phyloP scores from a whole-genome alignment of 2,797 vertebrate genomes.

The Neosalanx taihuensis region DNA sequence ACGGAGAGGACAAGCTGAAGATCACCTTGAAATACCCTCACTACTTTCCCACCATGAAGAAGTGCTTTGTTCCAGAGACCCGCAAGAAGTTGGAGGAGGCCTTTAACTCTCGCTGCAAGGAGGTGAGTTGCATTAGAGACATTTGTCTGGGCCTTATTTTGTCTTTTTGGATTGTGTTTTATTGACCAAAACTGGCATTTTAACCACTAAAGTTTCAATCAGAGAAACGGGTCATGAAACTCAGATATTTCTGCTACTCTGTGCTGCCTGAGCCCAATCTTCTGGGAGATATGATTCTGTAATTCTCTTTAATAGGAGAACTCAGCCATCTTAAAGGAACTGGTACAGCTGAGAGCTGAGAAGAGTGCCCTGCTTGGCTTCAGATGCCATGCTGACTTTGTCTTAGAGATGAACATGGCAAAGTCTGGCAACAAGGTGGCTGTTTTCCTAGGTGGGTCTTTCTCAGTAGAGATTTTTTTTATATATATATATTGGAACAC shows the following conservation, averaged over 20 bases:
- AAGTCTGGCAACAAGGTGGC: constrained; percentile 82
- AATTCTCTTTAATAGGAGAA: constrained; percentile 77
- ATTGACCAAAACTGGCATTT: too few relatives aligned
- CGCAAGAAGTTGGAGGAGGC: constrained; percentile 85
- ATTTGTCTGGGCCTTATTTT: too few relatives aligned
- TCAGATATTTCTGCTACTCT: too few relatives aligned
- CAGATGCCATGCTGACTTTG: constrained; percentile 87
- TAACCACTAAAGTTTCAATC: background rate
- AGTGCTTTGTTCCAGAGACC: constrained; percentile 89
- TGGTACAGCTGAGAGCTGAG: constrained; percentile 84
- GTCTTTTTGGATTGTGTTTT: too few relatives aligned
- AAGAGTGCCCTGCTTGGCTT: constrained; percentile 87
- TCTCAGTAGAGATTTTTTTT: too few relatives aligned
- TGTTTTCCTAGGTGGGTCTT: constrained; percentile 81
- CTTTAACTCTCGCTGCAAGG: constrained; percentile 94
- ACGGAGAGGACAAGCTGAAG: constrained; percentile 83
- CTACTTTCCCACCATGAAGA: constrained; percentile 97
- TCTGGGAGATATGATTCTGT: background rate
- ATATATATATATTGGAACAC: too few relatives aligned
- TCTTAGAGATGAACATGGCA: constrained; percentile 99
- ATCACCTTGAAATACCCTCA: constrained; percentile 96
- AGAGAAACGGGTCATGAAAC: too few relatives aligned
- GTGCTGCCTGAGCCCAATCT: too few relatives aligned
- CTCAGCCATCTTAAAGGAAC: constrained; percentile 85
- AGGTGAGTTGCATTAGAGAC: constrained; percentile 66